phyloP scores from a whole-genome alignment of 2,888 invertebrate genomes.

The Nomada ruficornis region DNA sequence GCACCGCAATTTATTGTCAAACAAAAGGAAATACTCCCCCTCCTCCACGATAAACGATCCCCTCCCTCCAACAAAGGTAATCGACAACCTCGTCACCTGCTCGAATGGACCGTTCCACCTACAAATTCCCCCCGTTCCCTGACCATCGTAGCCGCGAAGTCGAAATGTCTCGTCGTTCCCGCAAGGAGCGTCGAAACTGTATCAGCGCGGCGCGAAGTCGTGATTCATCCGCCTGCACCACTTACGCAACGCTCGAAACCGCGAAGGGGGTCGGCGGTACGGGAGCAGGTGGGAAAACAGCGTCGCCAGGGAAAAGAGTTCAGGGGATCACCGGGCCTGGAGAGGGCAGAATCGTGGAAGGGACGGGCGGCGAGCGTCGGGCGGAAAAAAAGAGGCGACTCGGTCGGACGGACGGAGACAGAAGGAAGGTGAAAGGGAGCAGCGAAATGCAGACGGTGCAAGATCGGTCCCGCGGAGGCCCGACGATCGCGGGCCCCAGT shows the following conservation, averaged over 20 bases:
- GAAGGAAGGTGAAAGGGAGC: conserved; percentile 68
- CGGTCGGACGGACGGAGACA: conserved; percentile 18
- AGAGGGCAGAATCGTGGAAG: conserved; percentile 30
- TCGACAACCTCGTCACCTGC: too few species aligned
- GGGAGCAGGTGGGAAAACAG: background rate
- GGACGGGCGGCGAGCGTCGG: conserved; percentile 1
- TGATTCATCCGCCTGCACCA: conserved; percentile 38
- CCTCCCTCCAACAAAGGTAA: too few species aligned
- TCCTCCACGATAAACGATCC: too few species aligned
- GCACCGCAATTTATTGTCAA: too few species aligned
- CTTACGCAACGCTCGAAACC: conserved; percentile 40
- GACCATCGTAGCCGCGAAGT: too few species aligned
- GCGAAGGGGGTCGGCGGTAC: background rate
- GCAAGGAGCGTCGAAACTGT: background rate
- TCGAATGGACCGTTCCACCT: too few species aligned
- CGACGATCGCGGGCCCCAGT: conserved; percentile 64
- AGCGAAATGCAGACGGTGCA: conserved; percentile 64
- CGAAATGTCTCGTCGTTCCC: background rate
- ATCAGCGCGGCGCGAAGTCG: background rate
- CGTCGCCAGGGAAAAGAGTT: conserved; percentile 35
- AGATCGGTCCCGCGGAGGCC: conserved; percentile 52
- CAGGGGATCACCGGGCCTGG: conserved; percentile 20
- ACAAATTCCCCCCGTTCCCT: too few species aligned
- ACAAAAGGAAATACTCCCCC: too few species aligned
- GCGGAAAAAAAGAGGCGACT: background rate